Evolutionary conservation across 2,797 vertebrate species (phyloP).

Genomic region (Falco columbarius): DNA sequence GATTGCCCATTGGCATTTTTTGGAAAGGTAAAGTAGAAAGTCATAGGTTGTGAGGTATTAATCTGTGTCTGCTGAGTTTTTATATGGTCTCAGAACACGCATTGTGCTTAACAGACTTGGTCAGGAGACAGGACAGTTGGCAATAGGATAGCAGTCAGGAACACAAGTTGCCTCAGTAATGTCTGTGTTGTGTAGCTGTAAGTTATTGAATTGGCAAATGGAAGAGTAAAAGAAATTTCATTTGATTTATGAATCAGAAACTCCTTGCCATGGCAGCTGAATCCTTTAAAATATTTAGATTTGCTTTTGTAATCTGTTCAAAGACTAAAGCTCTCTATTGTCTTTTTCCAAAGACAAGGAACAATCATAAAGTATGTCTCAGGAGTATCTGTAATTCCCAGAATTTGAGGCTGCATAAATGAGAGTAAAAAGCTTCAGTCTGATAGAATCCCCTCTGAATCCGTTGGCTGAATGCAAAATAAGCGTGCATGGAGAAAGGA

Average conservation of each 20-base stretch:
- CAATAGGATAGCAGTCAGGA: not conserved
- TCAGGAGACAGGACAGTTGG: not conserved
- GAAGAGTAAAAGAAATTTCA: constrained; percentile 9
- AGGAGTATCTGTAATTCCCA: constrained; percentile 56
- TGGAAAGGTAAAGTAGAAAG: not conserved
- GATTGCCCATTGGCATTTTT: not conserved
- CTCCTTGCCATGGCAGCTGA: constrained; percentile 15
- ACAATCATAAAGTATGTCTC: constrained; percentile 55
- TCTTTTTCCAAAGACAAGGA: constrained; percentile 52
- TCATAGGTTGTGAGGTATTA: not conserved
- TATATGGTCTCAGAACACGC: fast-evolving
- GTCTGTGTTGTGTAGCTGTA: not conserved
- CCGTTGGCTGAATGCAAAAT: constrained; percentile 1
- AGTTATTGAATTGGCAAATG: not conserved
- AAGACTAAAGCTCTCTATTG: constrained; percentile 53
- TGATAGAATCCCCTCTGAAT: constrained; percentile 50
- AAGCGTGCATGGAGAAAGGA: not conserved
- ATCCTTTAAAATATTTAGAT: constrained; percentile 60
- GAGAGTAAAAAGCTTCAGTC: constrained; percentile 36
- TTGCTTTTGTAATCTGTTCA: constrained; percentile 59
- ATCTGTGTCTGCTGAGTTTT: not conserved
- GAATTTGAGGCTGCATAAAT: constrained; percentile 61
- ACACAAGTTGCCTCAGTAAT: not conserved
- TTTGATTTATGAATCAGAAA: constrained; percentile 54
- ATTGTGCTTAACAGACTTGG: not conserved